A percentile compares a stretch with the other conserved stretches of the same genome.
phyloP scores from a whole-genome alignment of 2,888 invertebrate species.

The Eilema depressum region DNA sequence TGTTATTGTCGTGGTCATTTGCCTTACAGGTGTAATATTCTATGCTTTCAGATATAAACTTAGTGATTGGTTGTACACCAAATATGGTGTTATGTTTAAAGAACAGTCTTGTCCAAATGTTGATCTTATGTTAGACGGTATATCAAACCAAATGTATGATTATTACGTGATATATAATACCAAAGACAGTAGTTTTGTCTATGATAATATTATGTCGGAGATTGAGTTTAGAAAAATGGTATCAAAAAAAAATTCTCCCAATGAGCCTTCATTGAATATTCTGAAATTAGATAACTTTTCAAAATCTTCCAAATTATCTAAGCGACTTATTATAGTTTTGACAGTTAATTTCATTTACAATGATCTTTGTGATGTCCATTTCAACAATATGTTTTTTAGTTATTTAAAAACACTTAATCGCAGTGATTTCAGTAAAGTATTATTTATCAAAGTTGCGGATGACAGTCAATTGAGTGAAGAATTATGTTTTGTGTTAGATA shows the following conservation, averaged over 20 bases:
- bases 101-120: slow-evolving; percentile 89
- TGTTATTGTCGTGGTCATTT: slow-evolving; percentile 90
- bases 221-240: slow-evolving; percentile 90
- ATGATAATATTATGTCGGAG: slow-evolving; percentile 90
- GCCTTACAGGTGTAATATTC: slow-evolving; percentile 90
- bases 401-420: slow-evolving; percentile 82
- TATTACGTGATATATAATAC: slow-evolving; percentile 95
- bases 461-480: slow-evolving; percentile 83
- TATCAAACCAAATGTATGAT: slow-evolving; percentile 92
- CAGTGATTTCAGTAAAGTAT: slow-evolving; percentile 80
- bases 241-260: slow-evolving; percentile 90
- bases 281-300: slow-evolving; percentile 83
- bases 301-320: slow-evolving; percentile 82
- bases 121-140: slow-evolving; percentile 89
- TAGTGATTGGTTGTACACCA: slow-evolving; percentile 92
- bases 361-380: slow-evolving; percentile 82
- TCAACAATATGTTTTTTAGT: slow-evolving; percentile 83
- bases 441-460: slow-evolving; percentile 81
- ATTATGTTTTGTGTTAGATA: slow-evolving; percentile 79
- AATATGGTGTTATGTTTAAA: slow-evolving; percentile 92
- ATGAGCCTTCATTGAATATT: slow-evolving; percentile 89
- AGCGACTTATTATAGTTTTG: slow-evolving; percentile 87
- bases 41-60: slow-evolving; percentile 93
- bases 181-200: slow-evolving; percentile 91
- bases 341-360: slow-evolving; percentile 86